Evolutionary conservation across 2,797 vertebrate genomes (phyloP).

Genomic region (Chiroxiphia lanceolata): DNA sequence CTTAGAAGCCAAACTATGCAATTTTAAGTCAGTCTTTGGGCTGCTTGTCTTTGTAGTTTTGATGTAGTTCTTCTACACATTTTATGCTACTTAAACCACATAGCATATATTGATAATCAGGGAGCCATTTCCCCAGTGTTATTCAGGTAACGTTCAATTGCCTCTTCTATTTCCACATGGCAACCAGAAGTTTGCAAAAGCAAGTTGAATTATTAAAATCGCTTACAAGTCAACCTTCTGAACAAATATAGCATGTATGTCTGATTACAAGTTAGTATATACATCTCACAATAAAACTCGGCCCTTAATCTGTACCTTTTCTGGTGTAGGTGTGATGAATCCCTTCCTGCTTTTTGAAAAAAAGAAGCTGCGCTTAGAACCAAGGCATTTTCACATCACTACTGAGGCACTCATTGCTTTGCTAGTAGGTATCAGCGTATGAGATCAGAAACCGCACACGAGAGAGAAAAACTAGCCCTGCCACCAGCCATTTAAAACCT

Average conservation of each 20-base stretch:
- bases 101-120: not conserved
- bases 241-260: not conserved
- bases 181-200: not conserved
- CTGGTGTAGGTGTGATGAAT: not conserved
- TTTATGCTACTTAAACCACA: not conserved
- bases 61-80: not conserved
- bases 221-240: not conserved
- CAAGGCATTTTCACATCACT: not conserved
- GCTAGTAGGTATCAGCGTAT: accelerated
- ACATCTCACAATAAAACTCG: not conserved
- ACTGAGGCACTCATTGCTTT: not conserved
- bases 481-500: not conserved
- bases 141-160: not conserved
- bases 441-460: not conserved
- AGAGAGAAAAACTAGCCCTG: accelerated
- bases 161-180: not conserved
- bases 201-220: not conserved
- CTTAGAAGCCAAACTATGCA: not conserved
- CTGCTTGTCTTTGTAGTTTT: not conserved
- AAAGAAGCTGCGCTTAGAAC: not conserved
- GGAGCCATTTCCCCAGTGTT: not conserved
- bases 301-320: not conserved
- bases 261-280: not conserved
- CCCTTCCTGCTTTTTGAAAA: not conserved
- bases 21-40: not conserved